Evolutionary conservation across 2,797 vertebrate species (phyloP).

Genomic region (Borostomias antarcticus): DNA sequence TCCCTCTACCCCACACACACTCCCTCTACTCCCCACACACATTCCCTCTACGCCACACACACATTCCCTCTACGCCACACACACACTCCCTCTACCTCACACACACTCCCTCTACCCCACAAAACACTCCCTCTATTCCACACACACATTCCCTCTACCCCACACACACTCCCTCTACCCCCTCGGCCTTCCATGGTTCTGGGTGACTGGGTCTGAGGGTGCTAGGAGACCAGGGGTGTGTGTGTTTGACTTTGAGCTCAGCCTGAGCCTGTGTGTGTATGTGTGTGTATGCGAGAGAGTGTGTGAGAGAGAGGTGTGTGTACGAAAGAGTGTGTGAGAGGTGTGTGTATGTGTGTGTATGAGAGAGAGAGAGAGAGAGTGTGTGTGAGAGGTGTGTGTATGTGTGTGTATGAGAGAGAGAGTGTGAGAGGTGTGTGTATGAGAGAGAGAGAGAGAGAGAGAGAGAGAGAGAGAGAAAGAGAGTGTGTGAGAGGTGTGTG

Average conservation of each 20-base stretch:
- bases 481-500: not conserved
- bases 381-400: not conserved
- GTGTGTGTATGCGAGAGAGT: constrained; percentile 32
- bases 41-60: not conserved
- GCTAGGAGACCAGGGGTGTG: constrained; percentile 28
- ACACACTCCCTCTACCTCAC: no score
- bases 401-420: no score
- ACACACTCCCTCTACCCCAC: not conserved
- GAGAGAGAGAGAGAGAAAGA: constrained; percentile 1
- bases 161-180: constrained; percentile 29
- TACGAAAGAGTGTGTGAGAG: constrained; percentile 1
- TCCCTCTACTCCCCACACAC: constrained; percentile 37
- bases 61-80: constrained; percentile 37
- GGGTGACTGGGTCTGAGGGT: constrained; percentile 42
- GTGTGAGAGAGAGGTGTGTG: constrained; percentile 35
- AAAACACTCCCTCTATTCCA: no score
- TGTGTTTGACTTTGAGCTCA: constrained; percentile 69
- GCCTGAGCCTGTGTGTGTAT: constrained; percentile 18
- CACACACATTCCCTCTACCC: not conserved
- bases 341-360: not conserved
- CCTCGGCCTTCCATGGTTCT: constrained; percentile 57
- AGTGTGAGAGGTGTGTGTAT: constrained; percentile 24
- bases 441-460: not conserved
- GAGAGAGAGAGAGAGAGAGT: not conserved
- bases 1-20: not conserved